A percentile compares a stretch with the other conserved stretches of the same genome.
These are phyloP conservation scores for Noturus placidus DNA, from an alignment of 2,113 vertebrate genomes.

Conservation along the genomic window DNA sequence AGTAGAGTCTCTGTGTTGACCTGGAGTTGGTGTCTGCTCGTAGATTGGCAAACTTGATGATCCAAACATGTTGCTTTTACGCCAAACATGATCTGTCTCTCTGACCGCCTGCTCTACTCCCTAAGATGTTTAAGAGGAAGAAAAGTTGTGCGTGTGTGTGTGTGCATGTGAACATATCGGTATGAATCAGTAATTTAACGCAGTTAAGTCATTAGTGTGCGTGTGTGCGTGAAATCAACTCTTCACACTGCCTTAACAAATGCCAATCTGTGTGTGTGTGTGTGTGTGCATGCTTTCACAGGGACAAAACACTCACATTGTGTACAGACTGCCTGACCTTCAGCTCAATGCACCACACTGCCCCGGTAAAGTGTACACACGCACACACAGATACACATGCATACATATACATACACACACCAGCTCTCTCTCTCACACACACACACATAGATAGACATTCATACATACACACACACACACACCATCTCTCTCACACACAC, in stretches of 20 bases:
- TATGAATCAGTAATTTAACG: neutral
- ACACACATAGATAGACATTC: too few species aligned
- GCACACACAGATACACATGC: neutral
- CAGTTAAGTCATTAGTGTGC: neutral
- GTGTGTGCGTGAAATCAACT: neutral
- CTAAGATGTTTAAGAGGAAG: too few species aligned
- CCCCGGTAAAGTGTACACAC: constrained; percentile 63
- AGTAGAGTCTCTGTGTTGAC: too few species aligned
- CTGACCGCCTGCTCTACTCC: too few species aligned
- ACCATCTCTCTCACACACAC: too few species aligned
- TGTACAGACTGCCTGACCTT: constrained; percentile 66
- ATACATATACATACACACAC: too few species aligned
- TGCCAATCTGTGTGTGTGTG: neutral
- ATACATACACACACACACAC: too few species aligned
- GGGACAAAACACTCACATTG: constrained; percentile 62
- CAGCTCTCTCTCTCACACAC: too few species aligned
- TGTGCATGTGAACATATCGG: fast-evolving
- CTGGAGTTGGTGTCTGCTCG: too few species aligned
- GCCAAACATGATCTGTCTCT: too few species aligned
- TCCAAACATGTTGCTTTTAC: too few species aligned
- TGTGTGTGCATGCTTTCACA: constrained; percentile 29
- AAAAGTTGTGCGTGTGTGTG: neutral
- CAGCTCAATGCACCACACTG: constrained; percentile 55
- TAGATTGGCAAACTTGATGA: too few species aligned
- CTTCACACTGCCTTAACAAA: neutral